Conservation (phyloP, 2,797 vertebrate species). For the Mormyrops boulengeri region DNA sequence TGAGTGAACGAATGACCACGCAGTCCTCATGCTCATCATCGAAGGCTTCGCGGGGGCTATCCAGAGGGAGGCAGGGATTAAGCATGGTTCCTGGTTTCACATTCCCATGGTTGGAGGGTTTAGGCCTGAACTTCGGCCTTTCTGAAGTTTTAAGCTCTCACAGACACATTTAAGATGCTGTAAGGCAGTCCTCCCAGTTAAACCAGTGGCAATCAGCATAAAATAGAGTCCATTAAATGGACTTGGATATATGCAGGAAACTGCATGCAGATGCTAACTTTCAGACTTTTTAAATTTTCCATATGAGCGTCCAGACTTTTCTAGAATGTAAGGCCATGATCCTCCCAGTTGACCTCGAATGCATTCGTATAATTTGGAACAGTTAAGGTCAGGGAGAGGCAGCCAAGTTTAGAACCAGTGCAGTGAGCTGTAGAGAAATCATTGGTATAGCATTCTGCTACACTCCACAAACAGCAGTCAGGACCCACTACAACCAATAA, state of each 20-base stretch:
- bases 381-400: background rate
- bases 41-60: background rate
- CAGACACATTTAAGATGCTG: conserved; percentile 19
- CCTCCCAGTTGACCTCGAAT: background rate
- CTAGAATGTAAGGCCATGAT: background rate
- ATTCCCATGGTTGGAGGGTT: conserved; percentile 32
- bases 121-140: conserved; percentile 25
- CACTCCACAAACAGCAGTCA: background rate
- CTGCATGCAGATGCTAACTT: background rate
- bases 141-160: conserved; percentile 28
- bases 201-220: background rate
- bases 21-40: background rate
- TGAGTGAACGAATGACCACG: background rate
- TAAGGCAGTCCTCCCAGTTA: background rate
- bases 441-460: background rate
- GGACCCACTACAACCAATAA: background rate
- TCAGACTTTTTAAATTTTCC: background rate
- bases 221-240: background rate
- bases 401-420: background rate
- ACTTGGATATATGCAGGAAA: background rate
- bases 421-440: background rate
- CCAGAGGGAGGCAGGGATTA: conserved; percentile 37
- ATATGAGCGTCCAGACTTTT: background rate
- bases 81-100: conserved; percentile 37
- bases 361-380: background rate